Conservation (phyloP, 2,113 vertebrate genomes). For the Paradisaea rubra region DNA sequence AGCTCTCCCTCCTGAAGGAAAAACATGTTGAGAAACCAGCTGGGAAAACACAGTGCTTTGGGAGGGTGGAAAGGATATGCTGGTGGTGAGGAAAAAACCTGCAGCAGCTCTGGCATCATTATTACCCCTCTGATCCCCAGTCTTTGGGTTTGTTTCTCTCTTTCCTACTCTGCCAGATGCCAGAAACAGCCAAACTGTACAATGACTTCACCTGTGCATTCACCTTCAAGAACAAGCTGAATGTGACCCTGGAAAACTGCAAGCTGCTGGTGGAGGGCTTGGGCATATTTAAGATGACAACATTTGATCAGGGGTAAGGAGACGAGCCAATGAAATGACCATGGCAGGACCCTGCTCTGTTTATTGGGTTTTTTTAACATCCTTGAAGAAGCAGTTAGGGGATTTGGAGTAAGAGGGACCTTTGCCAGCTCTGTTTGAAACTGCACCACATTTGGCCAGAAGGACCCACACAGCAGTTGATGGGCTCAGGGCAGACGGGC, state of each 20-base stretch:
- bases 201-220: constrained; percentile 45
- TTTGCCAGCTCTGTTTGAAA: neutral
- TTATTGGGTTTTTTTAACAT: neutral
- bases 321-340: neutral
- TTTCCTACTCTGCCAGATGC: constrained; percentile 50
- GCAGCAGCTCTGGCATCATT: neutral
- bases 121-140: neutral
- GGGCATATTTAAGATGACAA: constrained; percentile 50
- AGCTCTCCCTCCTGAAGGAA: neutral
- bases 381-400: neutral
- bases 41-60: neutral
- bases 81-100: neutral
- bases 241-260: constrained; percentile 46
- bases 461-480: neutral
- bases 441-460: neutral
- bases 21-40: neutral
- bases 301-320: constrained; percentile 60
- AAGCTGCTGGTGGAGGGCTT: constrained; percentile 68
- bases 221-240: constrained; percentile 65
- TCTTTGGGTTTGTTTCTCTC: neutral
- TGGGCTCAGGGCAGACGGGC: rapidly evolving
- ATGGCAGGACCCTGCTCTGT: neutral
- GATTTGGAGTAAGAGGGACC: neutral
- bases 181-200: constrained; percentile 38
- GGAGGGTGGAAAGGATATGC: neutral